Evolutionary conservation across 2,888 invertebrate species (phyloP), one percentile per base, ranked within the genome.

Genomic region (Gryllus longicercus): DNA sequence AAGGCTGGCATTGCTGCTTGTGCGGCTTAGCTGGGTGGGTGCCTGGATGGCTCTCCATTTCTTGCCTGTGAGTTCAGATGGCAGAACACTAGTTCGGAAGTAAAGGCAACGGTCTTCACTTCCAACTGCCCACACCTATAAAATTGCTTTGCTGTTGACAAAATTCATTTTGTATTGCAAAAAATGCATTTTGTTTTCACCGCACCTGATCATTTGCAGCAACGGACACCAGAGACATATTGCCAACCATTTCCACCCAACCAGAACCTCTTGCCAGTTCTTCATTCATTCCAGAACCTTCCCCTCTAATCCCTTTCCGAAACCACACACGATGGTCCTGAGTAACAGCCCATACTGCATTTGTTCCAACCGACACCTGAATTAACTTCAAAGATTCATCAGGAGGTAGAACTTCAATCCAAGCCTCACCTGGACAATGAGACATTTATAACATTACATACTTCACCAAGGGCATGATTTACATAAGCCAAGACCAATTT

Each of bases 221-320:
- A 80, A 96, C 94, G n/a, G 95, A 94, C 77, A 97, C 90, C 85
- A 93, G 90, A 38, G 92, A 90, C 91, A 97, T 94, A 86, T 93
- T 92, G 77, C 95, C 96, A 82, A 95, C 93, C 91, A 97, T 96
- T 89, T 96, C 95, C 50, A 96, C 91, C 97, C 97, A 97, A 50
- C 94, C 93, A 85, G 90, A 93, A 8, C 96, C 96, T 84, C 92
- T 92, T 12, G 95, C 94, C 81, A 93, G 89, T 85, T 92, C 91
- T 86, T 94, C 94, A 84, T 93, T 93, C 82, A 91, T 89, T 8
- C 94, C 93, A 38, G 93, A 90, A 74, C 88, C 90, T 86, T 92
- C 91, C 79, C 94, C 91, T 16, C 83, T 79, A 16, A 89, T 85
- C 87, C 91, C 92, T 87, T 95, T 93, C 84, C 96, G 90, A 86